A percentile compares a stretch with the other conserved stretches of the same genome.
Conservation (phyloP, 2,113 vertebrate genomes). For the Ovis canadensis region DNA sequence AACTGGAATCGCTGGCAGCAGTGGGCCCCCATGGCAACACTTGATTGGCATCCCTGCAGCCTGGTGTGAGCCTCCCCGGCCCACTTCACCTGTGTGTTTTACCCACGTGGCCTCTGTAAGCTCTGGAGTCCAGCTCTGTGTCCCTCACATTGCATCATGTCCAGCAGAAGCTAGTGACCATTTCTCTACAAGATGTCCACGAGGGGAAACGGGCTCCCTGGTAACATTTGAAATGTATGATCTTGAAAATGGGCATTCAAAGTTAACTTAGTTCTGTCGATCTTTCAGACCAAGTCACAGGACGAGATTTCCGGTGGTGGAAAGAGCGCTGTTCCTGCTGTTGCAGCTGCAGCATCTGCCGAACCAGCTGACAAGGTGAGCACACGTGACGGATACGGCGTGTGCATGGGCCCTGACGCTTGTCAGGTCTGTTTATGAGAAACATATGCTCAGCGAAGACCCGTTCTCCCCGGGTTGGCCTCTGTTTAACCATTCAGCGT, state of each 20-base stretch:
- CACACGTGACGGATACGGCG: fast-evolving
- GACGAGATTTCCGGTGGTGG: background rate
- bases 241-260: background rate
- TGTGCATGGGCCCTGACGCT: background rate
- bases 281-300: constrained; percentile 46
- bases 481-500: background rate
- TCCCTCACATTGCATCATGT: fast-evolving
- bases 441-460: fast-evolving
- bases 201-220: background rate
- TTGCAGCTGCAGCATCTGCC: background rate
- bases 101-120: fast-evolving
- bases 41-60: background rate
- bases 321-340: background rate
- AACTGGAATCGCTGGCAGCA: background rate
- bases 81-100: background rate
- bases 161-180: background rate
- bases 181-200: background rate
- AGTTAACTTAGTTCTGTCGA: background rate
- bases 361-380: constrained; percentile 46
- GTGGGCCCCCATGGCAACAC: background rate
- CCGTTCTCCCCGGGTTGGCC: background rate
- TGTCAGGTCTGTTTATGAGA: background rate
- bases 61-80: no score
- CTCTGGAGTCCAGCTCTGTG: background rate
- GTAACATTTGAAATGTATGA: background rate